Evolutionary conservation across 2,888 invertebrate genomes (phyloP).

Genomic region (Petrolisthes cinctipes): DNA sequence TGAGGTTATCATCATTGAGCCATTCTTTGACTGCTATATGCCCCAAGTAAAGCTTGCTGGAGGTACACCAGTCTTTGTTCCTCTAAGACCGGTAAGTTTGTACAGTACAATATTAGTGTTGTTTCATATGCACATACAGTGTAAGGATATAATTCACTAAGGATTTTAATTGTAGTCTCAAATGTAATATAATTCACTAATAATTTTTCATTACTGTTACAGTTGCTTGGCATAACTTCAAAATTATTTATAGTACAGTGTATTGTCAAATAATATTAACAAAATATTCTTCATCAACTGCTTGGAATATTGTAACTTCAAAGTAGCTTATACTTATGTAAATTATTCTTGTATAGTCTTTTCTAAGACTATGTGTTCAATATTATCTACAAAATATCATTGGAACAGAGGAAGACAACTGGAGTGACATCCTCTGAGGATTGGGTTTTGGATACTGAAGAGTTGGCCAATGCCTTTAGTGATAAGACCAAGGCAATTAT

Average conservation of each 20-base stretch:
- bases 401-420: slow-evolving; percentile 69
- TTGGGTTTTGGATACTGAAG: slow-evolving; percentile 88
- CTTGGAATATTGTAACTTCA: too few species aligned
- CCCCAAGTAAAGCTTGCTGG: slow-evolving; percentile 92
- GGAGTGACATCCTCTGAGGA: slow-evolving; percentile 80
- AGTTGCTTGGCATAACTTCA: neutral
- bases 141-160: too few species aligned
- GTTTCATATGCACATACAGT: too few species aligned
- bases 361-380: too few species aligned
- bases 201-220: neutral
- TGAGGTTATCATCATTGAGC: slow-evolving; percentile 90
- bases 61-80: slow-evolving; percentile 87
- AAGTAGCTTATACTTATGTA: too few species aligned
- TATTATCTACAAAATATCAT: too few species aligned
- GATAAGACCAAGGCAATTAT: slow-evolving; percentile 92
- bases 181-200: neutral
- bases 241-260: too few species aligned
- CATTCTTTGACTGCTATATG: slow-evolving; percentile 97
- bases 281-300: too few species aligned
- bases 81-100: slow-evolving; percentile 82
- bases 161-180: too few species aligned
- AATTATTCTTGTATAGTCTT: too few species aligned
- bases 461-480: slow-evolving; percentile 85
- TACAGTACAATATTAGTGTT: neutral
- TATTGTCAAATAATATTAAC: too few species aligned